Conservation (phyloP, 2,113 vertebrate species). For the Panthera uncia region DNA sequence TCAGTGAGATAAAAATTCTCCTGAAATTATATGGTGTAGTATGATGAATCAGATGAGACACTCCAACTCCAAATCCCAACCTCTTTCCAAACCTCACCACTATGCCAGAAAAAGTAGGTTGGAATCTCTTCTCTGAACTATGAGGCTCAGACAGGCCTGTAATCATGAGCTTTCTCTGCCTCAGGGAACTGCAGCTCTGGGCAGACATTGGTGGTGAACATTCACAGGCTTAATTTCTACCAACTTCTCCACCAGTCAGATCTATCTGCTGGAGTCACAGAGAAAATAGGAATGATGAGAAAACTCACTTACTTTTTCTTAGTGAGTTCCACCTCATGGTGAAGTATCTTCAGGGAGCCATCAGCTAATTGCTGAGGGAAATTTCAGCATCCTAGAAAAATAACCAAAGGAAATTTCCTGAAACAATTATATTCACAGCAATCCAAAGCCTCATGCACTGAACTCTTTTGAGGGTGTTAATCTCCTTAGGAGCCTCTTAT, state of each 20-base stretch:
- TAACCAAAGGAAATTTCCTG: constrained; percentile 27
- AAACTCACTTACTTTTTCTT: neutral
- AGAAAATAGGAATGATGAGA: neutral
- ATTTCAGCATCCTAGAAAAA: neutral
- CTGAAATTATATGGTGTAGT: neutral
- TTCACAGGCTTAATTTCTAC: neutral
- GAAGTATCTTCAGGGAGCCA: neutral
- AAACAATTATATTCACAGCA: neutral
- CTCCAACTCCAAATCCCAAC: neutral
- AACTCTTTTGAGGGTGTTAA: neutral
- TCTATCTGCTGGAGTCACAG: neutral
- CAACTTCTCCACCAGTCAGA: neutral
- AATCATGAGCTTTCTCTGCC: neutral
- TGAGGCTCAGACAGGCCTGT: neutral
- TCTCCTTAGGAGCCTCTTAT: neutral
- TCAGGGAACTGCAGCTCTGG: neutral
- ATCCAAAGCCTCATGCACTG: neutral
- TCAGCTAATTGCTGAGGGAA: neutral
- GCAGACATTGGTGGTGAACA: neutral
- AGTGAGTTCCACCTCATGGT: neutral
- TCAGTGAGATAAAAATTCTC: neutral
- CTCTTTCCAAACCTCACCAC: neutral
- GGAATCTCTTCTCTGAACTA: neutral
- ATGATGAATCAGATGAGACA: neutral
- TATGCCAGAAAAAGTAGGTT: neutral